A percentile compares a stretch with the other conserved stretches of the same genome.
phyloP scores from a whole-genome alignment of 2,888 invertebrate species.

The Chymomyza caudatula region DNA sequence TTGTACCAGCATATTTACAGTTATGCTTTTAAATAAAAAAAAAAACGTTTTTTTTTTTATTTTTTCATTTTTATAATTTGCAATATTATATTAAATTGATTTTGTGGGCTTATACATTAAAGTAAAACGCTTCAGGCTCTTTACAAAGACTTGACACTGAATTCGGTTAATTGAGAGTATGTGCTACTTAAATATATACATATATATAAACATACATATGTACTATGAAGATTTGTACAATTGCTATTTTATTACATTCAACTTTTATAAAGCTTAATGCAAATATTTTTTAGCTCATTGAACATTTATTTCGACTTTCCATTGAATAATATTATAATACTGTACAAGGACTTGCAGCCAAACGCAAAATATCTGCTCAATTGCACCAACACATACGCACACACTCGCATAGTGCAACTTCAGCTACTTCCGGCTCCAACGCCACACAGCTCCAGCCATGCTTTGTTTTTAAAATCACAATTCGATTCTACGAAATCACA shows the following conservation, averaged over 20 bases:
- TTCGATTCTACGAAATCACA: conserved; percentile 60
- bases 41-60: background rate
- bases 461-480: conserved; percentile 53
- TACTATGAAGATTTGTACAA: too few species aligned
- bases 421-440: background rate
- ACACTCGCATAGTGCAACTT: background rate
- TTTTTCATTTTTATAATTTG: conserved; percentile 51
- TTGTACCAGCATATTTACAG: background rate
- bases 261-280: background rate
- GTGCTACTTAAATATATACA: background rate
- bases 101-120: conserved; percentile 34
- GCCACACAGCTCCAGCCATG: background rate
- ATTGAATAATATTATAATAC: conserved; percentile 43
- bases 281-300: background rate
- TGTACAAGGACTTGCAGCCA: conserved; percentile 43
- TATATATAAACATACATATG: background rate
- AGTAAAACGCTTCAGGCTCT: conserved; percentile 16
- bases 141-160: conserved; percentile 2
- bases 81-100: conserved; percentile 53
- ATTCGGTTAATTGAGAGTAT: background rate
- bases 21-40: conserved; percentile 22
- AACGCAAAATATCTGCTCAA: conserved; percentile 3
- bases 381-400: conserved; percentile 22
- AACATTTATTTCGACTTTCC: background rate
- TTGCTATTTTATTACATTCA: background rate